Conservation (phyloP, 2,113 vertebrate genomes). For the Oncorhynchus kisutch region DNA sequence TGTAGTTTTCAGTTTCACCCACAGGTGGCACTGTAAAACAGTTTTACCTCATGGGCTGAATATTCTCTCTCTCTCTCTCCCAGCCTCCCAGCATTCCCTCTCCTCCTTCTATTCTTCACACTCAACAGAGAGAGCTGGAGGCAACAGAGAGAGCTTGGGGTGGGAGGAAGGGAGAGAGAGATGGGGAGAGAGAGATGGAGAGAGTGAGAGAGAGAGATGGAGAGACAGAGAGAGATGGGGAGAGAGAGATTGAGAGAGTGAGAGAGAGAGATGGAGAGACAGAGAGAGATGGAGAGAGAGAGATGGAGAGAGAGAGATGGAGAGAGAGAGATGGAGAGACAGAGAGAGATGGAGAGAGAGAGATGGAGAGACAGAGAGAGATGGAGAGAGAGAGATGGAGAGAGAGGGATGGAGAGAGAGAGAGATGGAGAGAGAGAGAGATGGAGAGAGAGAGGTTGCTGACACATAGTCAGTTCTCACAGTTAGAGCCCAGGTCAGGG, state of each 20-base stretch:
- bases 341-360: not conserved
- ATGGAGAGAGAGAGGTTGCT: constrained; percentile 19
- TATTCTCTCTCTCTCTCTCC: not conserved
- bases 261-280: too few relatives aligned
- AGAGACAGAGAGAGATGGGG: not conserved
- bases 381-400: too few relatives aligned
- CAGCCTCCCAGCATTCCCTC: not conserved
- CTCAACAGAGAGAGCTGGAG: not conserved
- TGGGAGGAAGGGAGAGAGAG: not conserved
- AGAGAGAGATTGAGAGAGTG: too few relatives aligned
- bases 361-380: not conserved
- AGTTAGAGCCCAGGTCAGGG: constrained; percentile 41
- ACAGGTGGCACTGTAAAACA: not conserved
- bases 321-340: not conserved
- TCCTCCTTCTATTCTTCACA: not conserved
- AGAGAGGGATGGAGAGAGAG: not conserved
- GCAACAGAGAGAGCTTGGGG: not conserved
- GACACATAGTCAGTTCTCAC: constrained; percentile 49
- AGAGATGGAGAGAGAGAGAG: not conserved
- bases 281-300: too few relatives aligned
- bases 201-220: constrained; percentile 15
- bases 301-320: not conserved
- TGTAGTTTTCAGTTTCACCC: not conserved
- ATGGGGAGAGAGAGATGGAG: constrained; percentile 2
- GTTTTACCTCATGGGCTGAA: not conserved